phyloP scores from a whole-genome alignment of 2,113 vertebrate species.

The Xenotilapia flavipinnis region DNA sequence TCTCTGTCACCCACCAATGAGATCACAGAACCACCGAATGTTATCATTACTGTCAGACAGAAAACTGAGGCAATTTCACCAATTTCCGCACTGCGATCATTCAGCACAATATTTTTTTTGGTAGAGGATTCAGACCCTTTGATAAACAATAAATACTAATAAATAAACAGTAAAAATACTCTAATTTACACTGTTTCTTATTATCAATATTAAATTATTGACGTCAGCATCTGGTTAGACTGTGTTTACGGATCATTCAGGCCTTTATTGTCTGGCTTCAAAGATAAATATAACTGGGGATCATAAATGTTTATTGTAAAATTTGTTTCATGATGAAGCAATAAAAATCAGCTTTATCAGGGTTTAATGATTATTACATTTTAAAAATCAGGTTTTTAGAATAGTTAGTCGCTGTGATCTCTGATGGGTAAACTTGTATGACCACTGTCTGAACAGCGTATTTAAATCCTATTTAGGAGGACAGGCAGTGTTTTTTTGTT shows the following conservation, averaged over 20 bases:
- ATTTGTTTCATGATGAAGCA: background rate
- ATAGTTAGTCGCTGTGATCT: background rate
- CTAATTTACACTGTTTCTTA: background rate
- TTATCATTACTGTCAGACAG: background rate
- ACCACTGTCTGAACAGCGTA: background rate
- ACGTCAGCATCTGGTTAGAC: background rate
- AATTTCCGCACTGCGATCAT: accelerated
- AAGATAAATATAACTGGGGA: background rate
- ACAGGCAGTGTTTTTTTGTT: background rate
- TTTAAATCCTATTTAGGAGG: background rate
- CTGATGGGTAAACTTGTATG: background rate
- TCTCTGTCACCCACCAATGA: background rate
- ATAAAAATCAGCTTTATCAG: background rate
- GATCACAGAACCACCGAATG: accelerated
- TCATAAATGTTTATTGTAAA: background rate
- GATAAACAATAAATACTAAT: background rate
- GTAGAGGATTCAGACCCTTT: background rate
- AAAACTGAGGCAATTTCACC: background rate
- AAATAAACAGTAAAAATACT: background rate
- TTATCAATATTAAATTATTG: background rate
- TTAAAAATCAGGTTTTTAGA: background rate
- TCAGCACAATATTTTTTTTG: background rate
- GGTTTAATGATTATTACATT: background rate
- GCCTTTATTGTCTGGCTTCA: background rate
- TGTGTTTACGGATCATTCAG: background rate